A percentile compares a stretch with the other conserved stretches of the same genome.
Conservation (phyloP, 2,113 vertebrate species). For the Eretmochelys imbricata region DNA sequence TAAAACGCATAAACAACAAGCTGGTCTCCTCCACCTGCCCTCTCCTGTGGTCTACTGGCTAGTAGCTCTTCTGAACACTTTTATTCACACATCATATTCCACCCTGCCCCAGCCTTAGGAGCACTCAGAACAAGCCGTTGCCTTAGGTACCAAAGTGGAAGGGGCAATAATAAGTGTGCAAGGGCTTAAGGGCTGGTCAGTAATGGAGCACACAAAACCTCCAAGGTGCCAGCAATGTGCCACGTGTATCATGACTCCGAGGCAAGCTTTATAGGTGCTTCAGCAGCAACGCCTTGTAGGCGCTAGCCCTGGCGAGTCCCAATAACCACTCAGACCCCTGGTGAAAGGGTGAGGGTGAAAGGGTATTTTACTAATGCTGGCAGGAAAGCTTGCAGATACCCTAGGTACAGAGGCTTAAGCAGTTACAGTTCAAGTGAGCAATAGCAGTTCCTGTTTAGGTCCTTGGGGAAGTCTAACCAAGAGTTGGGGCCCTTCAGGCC, state of each 20-base stretch:
- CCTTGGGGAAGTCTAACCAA: not conserved
- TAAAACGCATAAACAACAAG: not conserved
- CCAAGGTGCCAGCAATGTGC: not conserved
- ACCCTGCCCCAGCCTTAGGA: not conserved
- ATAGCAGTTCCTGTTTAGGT: not conserved
- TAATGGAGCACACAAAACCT: not conserved
- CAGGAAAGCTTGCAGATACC: not conserved
- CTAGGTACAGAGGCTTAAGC: not conserved
- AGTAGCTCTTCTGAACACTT: not conserved
- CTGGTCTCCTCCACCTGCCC: not conserved
- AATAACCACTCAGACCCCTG: not conserved
- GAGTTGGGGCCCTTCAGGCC: not conserved
- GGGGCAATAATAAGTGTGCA: not conserved
- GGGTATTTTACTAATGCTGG: not conserved
- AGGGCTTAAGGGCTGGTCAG: not conserved
- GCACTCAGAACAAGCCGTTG: not conserved
- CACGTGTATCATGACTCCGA: not conserved
- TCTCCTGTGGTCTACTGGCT: not conserved
- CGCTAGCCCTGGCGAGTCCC: not conserved
- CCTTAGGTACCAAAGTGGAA: not conserved
- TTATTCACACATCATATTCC: not conserved
- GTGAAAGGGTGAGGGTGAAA: not conserved
- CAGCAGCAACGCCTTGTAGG: not conserved
- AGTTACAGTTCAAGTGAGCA: not conserved
- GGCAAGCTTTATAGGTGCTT: not conserved